Percentiles rank a stretch among this genome's conserved stretches.
phyloP scores from a whole-genome alignment of 35 echinoderm and acorn worm genomes.

The Strongylocentrotus purpuratus region DNA sequence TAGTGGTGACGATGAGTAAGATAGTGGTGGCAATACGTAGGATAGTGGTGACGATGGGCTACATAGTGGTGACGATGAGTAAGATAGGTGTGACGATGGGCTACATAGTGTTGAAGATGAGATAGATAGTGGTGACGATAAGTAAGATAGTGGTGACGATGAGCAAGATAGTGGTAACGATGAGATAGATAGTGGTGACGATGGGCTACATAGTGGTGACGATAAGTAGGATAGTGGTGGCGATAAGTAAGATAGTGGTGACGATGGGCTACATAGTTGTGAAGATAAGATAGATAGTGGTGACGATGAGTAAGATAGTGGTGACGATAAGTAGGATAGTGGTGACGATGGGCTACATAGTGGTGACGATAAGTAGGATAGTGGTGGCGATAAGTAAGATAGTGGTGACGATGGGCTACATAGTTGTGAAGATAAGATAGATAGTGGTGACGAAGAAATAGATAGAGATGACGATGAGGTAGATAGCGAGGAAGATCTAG shows the following conservation, averaged over 20 bases:
- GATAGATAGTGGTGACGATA: background rate
- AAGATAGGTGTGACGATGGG: background rate
- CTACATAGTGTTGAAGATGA: background rate
- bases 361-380: background rate
- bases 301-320: background rate
- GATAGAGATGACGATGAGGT: background rate
- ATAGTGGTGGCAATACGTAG: background rate
- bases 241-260: background rate
- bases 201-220: background rate
- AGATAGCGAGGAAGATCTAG: background rate
- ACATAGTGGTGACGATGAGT: background rate
- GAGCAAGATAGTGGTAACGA: too few relatives aligned
- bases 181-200: too few relatives aligned
- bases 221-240: too few relatives aligned
- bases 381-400: too few relatives aligned
- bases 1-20: background rate
- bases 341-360: background rate
- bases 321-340: background rate
- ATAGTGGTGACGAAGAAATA: too few relatives aligned
- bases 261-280: background rate
- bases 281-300: background rate
- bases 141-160: background rate
- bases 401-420: too few relatives aligned
- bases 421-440: too few relatives aligned
- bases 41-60: background rate